Evolutionary conservation across 2,113 vertebrate species (phyloP), one percentile per base, ranked within the genome.

Genomic region (Tetrao urogallus): DNA sequence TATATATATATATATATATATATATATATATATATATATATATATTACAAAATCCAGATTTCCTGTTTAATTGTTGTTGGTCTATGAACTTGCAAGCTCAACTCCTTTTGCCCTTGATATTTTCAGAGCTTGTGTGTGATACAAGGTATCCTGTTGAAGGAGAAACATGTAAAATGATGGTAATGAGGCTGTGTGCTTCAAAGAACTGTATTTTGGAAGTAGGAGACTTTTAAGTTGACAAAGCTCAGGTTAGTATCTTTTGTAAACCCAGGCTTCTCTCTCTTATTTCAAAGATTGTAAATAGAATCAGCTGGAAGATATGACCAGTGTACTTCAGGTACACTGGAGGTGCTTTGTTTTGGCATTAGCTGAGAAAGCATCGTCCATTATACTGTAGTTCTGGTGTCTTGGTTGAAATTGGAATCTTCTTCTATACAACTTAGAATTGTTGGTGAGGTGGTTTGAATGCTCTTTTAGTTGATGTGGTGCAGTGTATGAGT

Each of bases 231-330:
- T 16, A n/a, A 9, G 19, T 27, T 66, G 67, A 65, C 18, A 47
- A 85, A 78, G 18, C 38, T 36, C 15, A 1, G 0, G 0, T 36
- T 47, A 57, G 16, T 5, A 1, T 5, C 40, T 48, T 13, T 22
- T 70, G 30, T 36, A 40, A 69, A 42, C 20, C 8, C 13, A 10
- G 36, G 1, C 13, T 73, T 65, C 13, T 75, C 34, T 47, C 63
- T 19, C 2, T 42, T 8, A 0, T 30, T 6, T 64, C 2, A 47
- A 76, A 80, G 42, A 38, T 67, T 38, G 75, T 48, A 66, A 18
- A 50, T n/a, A n/a, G 13, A 74, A 88, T 77, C 10, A 20, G 50
- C 34, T 75, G 61, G 47, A 34, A 52, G 30, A 38, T 27, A 38
- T 34, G 9, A 56, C 30, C 25, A 24, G 50, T 8, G 8, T 81